Evolutionary conservation across 2,113 vertebrate species (phyloP).

Genomic region (Apistogramma diplotaenia): DNA sequence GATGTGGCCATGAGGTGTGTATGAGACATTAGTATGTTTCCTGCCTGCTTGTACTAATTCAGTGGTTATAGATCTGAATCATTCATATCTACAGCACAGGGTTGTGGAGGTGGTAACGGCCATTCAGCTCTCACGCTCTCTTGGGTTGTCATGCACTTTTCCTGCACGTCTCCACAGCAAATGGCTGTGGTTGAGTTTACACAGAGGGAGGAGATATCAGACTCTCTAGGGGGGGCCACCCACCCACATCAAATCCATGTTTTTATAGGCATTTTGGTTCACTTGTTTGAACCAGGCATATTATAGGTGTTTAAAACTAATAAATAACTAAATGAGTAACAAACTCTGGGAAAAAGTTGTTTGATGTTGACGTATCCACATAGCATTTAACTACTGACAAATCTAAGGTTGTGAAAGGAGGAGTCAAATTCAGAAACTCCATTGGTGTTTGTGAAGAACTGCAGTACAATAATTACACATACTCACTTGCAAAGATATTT

Average conservation of each 20-base stretch:
- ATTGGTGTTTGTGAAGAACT: background rate
- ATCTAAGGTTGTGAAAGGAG: background rate
- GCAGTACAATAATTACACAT: background rate
- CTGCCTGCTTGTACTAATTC: background rate
- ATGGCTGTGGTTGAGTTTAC: background rate
- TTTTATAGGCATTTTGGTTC: background rate
- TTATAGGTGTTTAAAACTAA: background rate
- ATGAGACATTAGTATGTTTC: conserved; percentile 52
- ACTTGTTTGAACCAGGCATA: background rate
- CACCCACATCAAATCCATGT: background rate
- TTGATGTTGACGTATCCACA: background rate
- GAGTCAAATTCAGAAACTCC: background rate
- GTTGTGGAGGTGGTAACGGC: conserved; percentile 13
- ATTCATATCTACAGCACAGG: conserved; percentile 22
- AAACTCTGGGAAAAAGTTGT: background rate
- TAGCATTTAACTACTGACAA: background rate
- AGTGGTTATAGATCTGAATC: conserved; percentile 28
- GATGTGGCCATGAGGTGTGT: conserved; percentile 27
- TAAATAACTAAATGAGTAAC: background rate
- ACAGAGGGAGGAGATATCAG: background rate
- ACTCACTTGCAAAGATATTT: background rate
- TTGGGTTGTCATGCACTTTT: background rate
- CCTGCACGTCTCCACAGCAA: conserved; percentile 16
- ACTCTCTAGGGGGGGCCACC: background rate
- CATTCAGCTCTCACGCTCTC: conserved; percentile 22